Evolutionary conservation across 2,888 invertebrate genomes (phyloP).

Genomic region (Rhorus exstirpatorius): DNA sequence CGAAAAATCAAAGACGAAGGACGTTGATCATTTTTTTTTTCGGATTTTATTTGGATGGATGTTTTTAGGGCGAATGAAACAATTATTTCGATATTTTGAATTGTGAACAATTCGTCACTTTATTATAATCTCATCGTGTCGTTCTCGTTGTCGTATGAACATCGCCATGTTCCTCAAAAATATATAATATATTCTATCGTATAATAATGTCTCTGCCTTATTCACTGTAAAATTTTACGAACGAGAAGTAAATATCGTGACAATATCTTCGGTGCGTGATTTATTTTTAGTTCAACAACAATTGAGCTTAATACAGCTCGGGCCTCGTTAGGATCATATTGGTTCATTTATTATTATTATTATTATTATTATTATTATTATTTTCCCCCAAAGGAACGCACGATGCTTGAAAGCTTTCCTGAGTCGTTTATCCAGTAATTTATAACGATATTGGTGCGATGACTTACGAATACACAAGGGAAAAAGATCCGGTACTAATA

Average conservation of each 20-base stretch:
- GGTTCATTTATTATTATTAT: no score
- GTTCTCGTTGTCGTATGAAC: slow-evolving; percentile 14
- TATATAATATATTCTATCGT: slow-evolving; percentile 24
- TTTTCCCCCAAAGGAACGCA: background rate
- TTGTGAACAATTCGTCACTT: slow-evolving; percentile 34
- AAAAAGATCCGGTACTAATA: no score
- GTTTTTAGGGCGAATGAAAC: slow-evolving; percentile 4
- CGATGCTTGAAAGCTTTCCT: background rate
- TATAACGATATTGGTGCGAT: no score
- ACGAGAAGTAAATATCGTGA: no score
- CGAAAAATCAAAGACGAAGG: no score
- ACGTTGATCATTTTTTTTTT: no score
- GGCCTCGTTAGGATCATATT: no score
- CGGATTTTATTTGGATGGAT: no score
- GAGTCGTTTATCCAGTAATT: background rate
- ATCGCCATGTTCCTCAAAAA: slow-evolving; percentile 17
- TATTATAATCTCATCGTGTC: slow-evolving; percentile 37
- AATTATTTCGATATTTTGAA: slow-evolving; percentile 8
- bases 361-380: no score
- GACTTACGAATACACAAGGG: no score
- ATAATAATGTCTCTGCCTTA: slow-evolving; percentile 52
- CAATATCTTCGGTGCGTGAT: background rate
- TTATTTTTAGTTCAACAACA: background rate
- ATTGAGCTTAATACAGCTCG: background rate
- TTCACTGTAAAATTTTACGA: slow-evolving; percentile 34